These are phyloP conservation scores for Theristicus caerulescens DNA, from an alignment of 2,113 vertebrate species.

Conservation along the genomic window DNA sequence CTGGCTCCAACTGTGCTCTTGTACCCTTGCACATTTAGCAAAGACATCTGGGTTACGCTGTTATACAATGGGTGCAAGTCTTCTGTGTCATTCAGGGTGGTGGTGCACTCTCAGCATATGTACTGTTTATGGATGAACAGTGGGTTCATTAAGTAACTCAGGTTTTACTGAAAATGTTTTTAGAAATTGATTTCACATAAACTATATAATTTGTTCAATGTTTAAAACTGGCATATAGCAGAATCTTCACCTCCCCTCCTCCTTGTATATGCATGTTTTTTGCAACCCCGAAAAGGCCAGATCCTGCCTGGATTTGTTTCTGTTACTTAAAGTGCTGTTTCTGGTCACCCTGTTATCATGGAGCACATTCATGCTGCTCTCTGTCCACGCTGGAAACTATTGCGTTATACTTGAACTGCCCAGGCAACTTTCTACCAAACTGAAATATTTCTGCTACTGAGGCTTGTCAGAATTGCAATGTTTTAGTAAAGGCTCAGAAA, in stretches of 20 bases:
- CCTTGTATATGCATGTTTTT: background rate
- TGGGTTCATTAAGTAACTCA: background rate
- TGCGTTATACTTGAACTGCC: background rate
- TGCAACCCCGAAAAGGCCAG: background rate
- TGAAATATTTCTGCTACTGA: background rate
- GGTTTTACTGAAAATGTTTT: background rate
- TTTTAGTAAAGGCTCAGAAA: background rate
- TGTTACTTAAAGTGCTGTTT: background rate
- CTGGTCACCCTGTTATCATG: background rate
- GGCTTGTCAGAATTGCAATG: background rate
- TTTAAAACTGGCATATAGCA: background rate
- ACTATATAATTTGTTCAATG: background rate
- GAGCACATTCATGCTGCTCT: background rate
- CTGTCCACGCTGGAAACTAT: background rate
- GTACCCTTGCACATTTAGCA: background rate
- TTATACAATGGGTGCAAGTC: too few species aligned
- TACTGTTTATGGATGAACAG: background rate
- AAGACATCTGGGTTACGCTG: background rate
- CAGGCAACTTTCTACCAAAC: background rate
- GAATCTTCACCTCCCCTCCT: background rate
- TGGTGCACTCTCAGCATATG: too few species aligned
- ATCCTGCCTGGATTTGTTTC: background rate
- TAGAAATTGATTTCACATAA: background rate
- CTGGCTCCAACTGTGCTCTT: background rate
- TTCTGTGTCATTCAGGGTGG: background rate